Evolutionary conservation across 2,888 invertebrate species (phyloP).

Genomic region (Crematogaster levior): DNA sequence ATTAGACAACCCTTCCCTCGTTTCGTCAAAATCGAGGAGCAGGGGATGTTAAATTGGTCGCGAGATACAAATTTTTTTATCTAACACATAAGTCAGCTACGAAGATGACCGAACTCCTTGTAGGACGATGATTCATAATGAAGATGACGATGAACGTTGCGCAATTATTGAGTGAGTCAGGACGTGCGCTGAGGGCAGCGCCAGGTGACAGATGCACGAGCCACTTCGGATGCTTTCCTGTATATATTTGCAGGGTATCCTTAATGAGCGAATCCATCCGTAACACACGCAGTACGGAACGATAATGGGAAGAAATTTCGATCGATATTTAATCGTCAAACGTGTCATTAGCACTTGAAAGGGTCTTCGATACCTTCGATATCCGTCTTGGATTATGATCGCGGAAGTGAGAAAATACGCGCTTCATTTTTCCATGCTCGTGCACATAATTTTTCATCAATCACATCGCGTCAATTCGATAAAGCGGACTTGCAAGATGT

Average conservation of each 20-base stretch:
- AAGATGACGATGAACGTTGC: conserved; percentile 50
- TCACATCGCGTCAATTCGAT: neutral
- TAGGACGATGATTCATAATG: conserved; percentile 59
- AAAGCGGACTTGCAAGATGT: neutral
- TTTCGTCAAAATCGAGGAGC: neutral
- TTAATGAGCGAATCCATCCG: conserved; percentile 37
- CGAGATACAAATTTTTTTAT: conserved; percentile 10
- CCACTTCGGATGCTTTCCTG: conserved; percentile 54
- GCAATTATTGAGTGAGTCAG: conserved; percentile 69
- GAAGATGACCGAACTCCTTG: conserved; percentile 44
- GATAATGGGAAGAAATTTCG: conserved; percentile 14
- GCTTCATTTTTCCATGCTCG: neutral
- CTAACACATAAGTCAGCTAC: conserved; percentile 40
- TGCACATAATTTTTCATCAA: conserved; percentile 29
- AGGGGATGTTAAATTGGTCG: neutral
- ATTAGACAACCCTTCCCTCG: neutral
- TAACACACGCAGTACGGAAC: conserved; percentile 28
- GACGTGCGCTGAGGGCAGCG: conserved; percentile 55
- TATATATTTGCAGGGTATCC: conserved; percentile 44
- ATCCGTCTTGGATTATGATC: conserved; percentile 7
- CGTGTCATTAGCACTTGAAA: conserved; percentile 1
- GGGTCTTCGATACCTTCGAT: neutral
- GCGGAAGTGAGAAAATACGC: neutral
- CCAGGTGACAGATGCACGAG: conserved; percentile 74
- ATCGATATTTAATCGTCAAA: conserved; percentile 23